Conservation (phyloP, 2,113 vertebrate species). For the Eublepharis macularius region DNA sequence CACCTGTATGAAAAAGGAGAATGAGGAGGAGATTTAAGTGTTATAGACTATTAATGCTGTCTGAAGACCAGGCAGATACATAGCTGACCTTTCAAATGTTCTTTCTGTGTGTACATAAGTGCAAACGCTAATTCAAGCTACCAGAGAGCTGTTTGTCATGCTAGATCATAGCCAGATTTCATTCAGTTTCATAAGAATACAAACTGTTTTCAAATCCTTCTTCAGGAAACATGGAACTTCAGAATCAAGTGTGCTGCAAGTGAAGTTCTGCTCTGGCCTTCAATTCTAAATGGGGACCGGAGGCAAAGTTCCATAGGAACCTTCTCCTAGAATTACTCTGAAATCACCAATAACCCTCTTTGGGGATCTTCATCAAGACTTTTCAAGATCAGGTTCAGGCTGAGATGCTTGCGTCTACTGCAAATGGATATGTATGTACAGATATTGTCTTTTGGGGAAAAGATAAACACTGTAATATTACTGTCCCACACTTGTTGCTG, state of each 20-base stretch:
- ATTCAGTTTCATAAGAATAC: too few relatives aligned
- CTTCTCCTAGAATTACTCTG: slow-evolving; percentile 1
- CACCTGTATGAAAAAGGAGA: rapidly evolving
- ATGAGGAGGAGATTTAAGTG: background rate
- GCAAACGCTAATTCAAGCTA: background rate
- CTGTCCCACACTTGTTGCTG: slow-evolving; percentile 40
- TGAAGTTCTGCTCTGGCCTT: slow-evolving; percentile 22
- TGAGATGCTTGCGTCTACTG: slow-evolving; percentile 5
- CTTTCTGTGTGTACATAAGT: background rate
- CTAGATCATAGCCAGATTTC: background rate
- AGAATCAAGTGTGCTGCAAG: slow-evolving; percentile 14
- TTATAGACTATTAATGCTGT: rapidly evolving
- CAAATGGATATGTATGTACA: slow-evolving; percentile 8
- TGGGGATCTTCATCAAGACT: background rate
- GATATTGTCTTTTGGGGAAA: slow-evolving; percentile 9
- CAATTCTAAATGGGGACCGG: slow-evolving; percentile 2
- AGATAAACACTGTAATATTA: slow-evolving; percentile 21
- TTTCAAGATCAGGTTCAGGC: slow-evolving; percentile 24
- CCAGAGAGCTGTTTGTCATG: background rate
- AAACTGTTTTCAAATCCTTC: slow-evolving; percentile 9
- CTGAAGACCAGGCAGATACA: background rate
- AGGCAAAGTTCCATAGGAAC: background rate
- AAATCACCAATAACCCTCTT: slow-evolving; percentile 29
- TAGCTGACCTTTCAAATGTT: background rate
- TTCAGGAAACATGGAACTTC: background rate